Evolutionary conservation across 2,797 vertebrate genomes (phyloP).

Genomic region (Macropus fuliginosus): DNA sequence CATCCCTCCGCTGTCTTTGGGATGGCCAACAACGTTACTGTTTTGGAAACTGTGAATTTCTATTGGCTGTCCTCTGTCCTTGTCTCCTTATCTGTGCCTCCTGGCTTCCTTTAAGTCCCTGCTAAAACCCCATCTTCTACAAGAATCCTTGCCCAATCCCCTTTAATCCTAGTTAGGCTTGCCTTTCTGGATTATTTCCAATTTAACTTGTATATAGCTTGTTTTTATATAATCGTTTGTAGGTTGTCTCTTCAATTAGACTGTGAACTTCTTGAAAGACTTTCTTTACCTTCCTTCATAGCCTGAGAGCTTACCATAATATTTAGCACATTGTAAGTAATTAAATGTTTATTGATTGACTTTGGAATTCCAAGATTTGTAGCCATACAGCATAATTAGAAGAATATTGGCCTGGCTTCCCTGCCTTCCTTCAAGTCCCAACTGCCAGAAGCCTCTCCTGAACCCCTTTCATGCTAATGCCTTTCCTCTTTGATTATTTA

Average conservation of each 20-base stretch:
- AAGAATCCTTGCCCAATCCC: not conserved
- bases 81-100: not conserved
- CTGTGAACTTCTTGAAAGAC: not conserved
- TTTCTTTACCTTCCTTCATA: slow-evolving; percentile 15
- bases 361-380: not conserved
- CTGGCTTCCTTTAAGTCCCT: not conserved
- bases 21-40: not conserved
- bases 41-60: not conserved
- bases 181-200: not conserved
- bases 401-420: not conserved
- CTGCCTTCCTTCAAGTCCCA: not conserved
- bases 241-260: not conserved
- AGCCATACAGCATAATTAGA: not conserved
- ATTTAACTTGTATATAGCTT: not conserved
- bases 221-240: not conserved
- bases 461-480: not conserved
- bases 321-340: slow-evolving; percentile 26
- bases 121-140: not conserved
- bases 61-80: not conserved
- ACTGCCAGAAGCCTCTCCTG: not conserved
- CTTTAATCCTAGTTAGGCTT: not conserved
- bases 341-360: slow-evolving; percentile 31
- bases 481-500: not conserved
- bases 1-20: not conserved
- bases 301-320: not conserved